A percentile compares a stretch with the other conserved stretches of the same genome.
Evolutionary conservation across 1,140 invertebrate species (phyloP).

Genomic region (Metaphire vulgaris): DNA sequence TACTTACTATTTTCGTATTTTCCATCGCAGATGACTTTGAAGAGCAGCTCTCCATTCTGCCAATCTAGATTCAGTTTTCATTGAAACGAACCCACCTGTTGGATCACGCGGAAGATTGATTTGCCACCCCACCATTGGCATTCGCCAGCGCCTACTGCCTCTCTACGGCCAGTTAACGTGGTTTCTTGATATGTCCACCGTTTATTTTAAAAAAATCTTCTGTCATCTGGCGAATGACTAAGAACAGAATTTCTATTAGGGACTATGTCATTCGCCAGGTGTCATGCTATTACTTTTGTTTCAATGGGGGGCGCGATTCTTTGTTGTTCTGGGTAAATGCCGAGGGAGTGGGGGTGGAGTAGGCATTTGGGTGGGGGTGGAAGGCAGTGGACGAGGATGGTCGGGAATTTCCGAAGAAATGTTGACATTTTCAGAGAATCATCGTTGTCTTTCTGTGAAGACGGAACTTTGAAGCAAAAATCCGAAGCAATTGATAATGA

Average conservation of each 20-base stretch:
- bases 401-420: neutral
- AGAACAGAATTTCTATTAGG: neutral
- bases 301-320: neutral
- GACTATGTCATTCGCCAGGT: neutral
- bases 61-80: no score
- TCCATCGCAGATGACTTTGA: no score
- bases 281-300: neutral
- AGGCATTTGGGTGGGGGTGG: no score
- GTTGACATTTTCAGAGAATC: neutral
- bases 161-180: neutral
- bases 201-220: neutral
- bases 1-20: no score
- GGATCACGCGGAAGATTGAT: no score
- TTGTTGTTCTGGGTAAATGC: neutral
- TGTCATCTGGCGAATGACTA: neutral
- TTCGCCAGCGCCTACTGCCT: neutral
- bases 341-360: no score
- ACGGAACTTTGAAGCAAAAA: neutral
- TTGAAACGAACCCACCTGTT: no score
- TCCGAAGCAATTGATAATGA: neutral
- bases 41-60: no score
- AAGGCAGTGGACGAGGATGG: no score
- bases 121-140: no score
- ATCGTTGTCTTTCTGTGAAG: neutral
- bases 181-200: neutral